phyloP scores from a whole-genome alignment of 2,797 vertebrate genomes.

The Poliocrania exsul region DNA sequence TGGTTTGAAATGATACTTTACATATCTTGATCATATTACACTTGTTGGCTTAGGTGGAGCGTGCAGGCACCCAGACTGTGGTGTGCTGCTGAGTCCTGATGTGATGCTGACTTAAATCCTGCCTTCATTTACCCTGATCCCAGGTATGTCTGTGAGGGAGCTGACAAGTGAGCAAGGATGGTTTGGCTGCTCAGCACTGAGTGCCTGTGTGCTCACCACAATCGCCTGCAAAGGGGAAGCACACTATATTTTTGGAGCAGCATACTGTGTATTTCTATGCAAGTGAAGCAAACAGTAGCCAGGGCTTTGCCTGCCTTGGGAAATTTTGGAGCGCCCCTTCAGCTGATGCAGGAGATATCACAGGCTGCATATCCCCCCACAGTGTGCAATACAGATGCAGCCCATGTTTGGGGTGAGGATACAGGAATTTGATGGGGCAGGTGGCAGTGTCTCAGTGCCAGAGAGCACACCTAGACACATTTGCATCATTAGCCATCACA shows the following conservation, averaged over 20 bases:
- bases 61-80: not conserved
- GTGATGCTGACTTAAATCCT: not conserved
- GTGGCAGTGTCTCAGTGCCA: not conserved
- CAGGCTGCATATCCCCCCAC: rapidly evolving
- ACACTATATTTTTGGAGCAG: not conserved
- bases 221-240: not conserved
- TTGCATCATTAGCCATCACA: not conserved
- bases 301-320: not conserved
- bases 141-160: rapidly evolving
- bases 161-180: not conserved
- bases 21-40: not conserved
- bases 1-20: not conserved
- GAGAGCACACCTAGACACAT: not conserved
- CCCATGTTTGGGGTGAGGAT: not conserved
- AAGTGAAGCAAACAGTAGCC: not conserved
- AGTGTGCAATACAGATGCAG: not conserved
- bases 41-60: rapidly evolving
- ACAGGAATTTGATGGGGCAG: rapidly evolving
- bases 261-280: rapidly evolving
- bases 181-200: not conserved
- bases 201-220: not conserved
- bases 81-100: not conserved
- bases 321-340: not conserved
- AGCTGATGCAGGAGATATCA: not conserved
- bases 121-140: not conserved